Base-by-base conservation (phyloP, 1,140 invertebrate genomes). In the Drosophila nigromelanica region DNA sequence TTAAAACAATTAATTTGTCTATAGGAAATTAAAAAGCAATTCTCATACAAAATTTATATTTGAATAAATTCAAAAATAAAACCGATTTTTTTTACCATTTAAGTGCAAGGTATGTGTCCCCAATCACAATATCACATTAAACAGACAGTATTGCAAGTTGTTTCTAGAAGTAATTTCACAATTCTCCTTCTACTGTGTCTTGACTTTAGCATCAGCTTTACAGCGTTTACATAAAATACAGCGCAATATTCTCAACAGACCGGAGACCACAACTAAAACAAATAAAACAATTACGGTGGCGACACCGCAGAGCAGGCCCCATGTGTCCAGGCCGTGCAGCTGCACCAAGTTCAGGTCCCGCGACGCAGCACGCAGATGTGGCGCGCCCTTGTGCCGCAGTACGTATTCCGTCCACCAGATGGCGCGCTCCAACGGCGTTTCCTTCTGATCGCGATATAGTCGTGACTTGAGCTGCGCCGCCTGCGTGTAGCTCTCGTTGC, bases 351-450 rank as follows among this genome's bases (percentile, higher is more conserved):
- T 77, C 5, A 92, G 51, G 11, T 91, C 64, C 5, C 71, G 67
- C 18, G 78, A 75, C 11, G 75, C 71, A 7, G 76, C 64, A 33
- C 78, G 72, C 58, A 92, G 58, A 45, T 90, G 80, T 1, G 52
- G 47, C 1, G 92, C 92, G 3, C 92, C 92, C 15, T 92, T 71
- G 42, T 94, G 91, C 14, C 92, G 92, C 1, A 94, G 92, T 1
- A 96, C 93, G 69, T 96, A 94, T 78, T 96, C 96, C 0, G 93
- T 92, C 95, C 95, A 96, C 92, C 94, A 96, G 1, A 95, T 92
- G 1, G 95, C 95, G 0, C 93, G 94, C 15, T 96, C 94, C 52
- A 96, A 61, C 0, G 96, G 94, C 1, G 90, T 90, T 4, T 92
- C 76, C 15, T 93, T 94, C 42, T 94, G 93, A 91, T 97, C 96